phyloP scores from a whole-genome alignment of 2,888 invertebrate genomes.

The Drosophila limbata region DNA sequence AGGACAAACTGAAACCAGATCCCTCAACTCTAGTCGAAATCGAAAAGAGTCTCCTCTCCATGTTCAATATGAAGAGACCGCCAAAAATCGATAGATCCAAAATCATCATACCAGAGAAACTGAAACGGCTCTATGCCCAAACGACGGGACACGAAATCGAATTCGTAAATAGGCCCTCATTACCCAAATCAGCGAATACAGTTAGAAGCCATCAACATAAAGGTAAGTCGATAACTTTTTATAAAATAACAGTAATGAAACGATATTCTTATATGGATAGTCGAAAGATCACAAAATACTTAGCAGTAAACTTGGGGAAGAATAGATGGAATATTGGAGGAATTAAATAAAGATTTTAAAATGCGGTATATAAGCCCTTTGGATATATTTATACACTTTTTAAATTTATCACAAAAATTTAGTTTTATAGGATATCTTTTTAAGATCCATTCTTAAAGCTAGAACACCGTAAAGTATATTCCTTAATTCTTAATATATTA shows the following conservation, averaged over 20 bases:
- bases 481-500: too few species aligned
- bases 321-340: background rate
- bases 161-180: slow-evolving; percentile 88
- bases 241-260: background rate
- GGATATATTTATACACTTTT: too few species aligned
- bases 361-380: too few species aligned
- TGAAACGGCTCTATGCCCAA: slow-evolving; percentile 91
- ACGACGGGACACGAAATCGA: slow-evolving; percentile 89
- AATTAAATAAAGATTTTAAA: too few species aligned
- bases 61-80: slow-evolving; percentile 85
- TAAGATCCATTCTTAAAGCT: too few species aligned
- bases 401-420: too few species aligned
- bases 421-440: too few species aligned
- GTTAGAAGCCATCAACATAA: slow-evolving; percentile 93
- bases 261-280: background rate
- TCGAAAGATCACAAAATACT: background rate
- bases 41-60: slow-evolving; percentile 84
- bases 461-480: too few species aligned
- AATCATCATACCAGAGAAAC: slow-evolving; percentile 90
- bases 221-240: slow-evolving; percentile 86
- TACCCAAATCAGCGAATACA: slow-evolving; percentile 92
- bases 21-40: slow-evolving; percentile 86
- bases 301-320: too few species aligned
- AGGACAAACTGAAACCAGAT: slow-evolving; percentile 83
- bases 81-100: slow-evolving; percentile 85